A percentile compares a stretch with the other conserved stretches of the same genome.
These are phyloP conservation scores for Gerris buenoi DNA, from an alignment of 1,140 invertebrate genomes.

Conservation along the genomic window DNA sequence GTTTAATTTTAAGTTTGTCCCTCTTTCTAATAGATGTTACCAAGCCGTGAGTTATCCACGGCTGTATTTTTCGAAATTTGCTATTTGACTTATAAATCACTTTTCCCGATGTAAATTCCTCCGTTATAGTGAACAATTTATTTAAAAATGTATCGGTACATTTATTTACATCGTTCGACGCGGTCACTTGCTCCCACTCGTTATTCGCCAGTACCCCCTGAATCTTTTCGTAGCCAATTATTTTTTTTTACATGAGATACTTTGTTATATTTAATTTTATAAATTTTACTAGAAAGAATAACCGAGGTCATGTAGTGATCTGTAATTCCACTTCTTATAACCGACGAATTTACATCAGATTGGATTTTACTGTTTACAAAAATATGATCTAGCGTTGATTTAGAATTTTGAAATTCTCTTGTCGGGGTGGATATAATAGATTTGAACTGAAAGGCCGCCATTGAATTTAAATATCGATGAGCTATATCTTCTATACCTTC, in stretches of 20 bases:
- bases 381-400: not conserved
- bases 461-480: not conserved
- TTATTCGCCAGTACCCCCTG: not conserved
- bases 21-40: not conserved
- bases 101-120: not conserved
- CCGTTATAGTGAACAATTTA: not conserved
- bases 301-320: not conserved
- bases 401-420: not conserved
- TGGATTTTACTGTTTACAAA: not conserved
- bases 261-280: too few species aligned
- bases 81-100: not conserved
- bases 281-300: not conserved
- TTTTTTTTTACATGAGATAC: too few species aligned
- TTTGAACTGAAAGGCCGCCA: not conserved
- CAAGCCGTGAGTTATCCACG: not conserved
- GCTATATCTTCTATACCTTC: not conserved
- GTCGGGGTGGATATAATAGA: not conserved
- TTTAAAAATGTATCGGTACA: not conserved
- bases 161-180: not conserved
- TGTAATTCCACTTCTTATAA: not conserved
- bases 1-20: not conserved
- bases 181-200: not conserved
- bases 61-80: not conserved
- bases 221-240: not conserved
- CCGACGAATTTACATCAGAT: not conserved